Percentiles rank a stretch among this genome's conserved stretches.
These are phyloP conservation scores for Idaea straminata DNA, from an alignment of 2,888 invertebrate species.

Conservation along the genomic window DNA sequence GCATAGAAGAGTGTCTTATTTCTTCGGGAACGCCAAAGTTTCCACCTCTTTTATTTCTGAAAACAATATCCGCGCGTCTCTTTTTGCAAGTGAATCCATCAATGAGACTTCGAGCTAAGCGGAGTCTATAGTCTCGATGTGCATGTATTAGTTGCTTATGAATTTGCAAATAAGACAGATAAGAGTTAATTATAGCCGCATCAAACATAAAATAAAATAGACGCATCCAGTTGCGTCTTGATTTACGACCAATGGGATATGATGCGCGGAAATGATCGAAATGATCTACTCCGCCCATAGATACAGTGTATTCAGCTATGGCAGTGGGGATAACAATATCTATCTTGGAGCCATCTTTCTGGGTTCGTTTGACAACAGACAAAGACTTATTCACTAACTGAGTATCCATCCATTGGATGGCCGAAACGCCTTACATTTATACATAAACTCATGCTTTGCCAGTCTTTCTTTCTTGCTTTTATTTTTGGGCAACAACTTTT, in stretches of 20 bases:
- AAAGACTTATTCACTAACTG: constrained; percentile 10
- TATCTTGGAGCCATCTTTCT: constrained; percentile 19
- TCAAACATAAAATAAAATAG: constrained; percentile 28
- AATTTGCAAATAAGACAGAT: constrained; percentile 17
- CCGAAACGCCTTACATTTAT: constrained; percentile 10
- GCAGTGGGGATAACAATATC: constrained; percentile 12
- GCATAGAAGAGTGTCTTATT: constrained; percentile 23
- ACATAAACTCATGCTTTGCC: constrained; percentile 12
- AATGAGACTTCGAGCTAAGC: constrained; percentile 24
- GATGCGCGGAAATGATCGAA: background rate
- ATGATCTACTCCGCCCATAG: constrained; percentile 2
- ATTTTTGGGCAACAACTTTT: too few species aligned
- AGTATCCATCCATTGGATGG: constrained; percentile 13
- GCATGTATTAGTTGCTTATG: constrained; percentile 20
- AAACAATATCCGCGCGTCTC: constrained; percentile 16
- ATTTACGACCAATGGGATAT: constrained; percentile 20
- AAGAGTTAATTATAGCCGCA: constrained; percentile 23
- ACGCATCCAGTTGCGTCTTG: constrained; percentile 20
- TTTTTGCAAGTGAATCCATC: constrained; percentile 17
- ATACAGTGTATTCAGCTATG: constrained; percentile 4
- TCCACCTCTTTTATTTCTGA: constrained; percentile 25
- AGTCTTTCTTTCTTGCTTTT: background rate
- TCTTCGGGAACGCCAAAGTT: constrained; percentile 27
- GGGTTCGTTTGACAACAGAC: constrained; percentile 12
- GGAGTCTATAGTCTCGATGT: constrained; percentile 25